Evolutionary conservation across 1,140 invertebrate genomes (phyloP), one percentile per base, ranked within the genome.

Genomic region (Plectrocnemia conspersa): DNA sequence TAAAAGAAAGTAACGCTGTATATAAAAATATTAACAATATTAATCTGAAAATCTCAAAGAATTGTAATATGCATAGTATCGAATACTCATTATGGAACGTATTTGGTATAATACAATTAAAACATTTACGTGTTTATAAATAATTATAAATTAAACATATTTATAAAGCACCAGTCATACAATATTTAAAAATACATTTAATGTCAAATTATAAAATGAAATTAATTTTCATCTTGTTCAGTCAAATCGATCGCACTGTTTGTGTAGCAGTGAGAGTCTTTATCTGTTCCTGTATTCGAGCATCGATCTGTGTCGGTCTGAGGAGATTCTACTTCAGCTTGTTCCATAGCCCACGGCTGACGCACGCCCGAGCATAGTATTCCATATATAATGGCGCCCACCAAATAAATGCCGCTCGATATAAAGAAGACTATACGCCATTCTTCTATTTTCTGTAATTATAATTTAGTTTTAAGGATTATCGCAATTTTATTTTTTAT

Each of bases 351-450:
- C 91, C 91, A 93, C 13, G 79, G 72, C 68, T 93, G 89, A 44
- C 80, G 68, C 57, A 91, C 87, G 7, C 85, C 90, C 1, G 86
- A 88, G 10, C 86, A 88, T 64, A 88, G 85, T n/a, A 83, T 59
- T 52, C 83, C 84, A 64, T 91, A 94, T 42, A 92, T 72, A 25
- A 89, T 64, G 42, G 86, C 85, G 15, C 90, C 91, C 11, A 84
- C 54, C 3, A 89, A 67, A 70, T 93, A 93, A 63, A 93, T 79
- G 35, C 72, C 77, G 58, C 85, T 82, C 2, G 86, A 80, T 64
- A 93, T 88, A 68, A 84, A 89, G 70, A 94, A 93, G 7, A 94
- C 85, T 16, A 82, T 77, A 35, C 82, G 80, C 91, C 91, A 94
- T 71, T 89, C 83, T 10, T 78, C 76, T 10, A 80, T 77, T 40